Conservation (phyloP, 1,140 invertebrate genomes). For the Diuraphis noxia region DNA sequence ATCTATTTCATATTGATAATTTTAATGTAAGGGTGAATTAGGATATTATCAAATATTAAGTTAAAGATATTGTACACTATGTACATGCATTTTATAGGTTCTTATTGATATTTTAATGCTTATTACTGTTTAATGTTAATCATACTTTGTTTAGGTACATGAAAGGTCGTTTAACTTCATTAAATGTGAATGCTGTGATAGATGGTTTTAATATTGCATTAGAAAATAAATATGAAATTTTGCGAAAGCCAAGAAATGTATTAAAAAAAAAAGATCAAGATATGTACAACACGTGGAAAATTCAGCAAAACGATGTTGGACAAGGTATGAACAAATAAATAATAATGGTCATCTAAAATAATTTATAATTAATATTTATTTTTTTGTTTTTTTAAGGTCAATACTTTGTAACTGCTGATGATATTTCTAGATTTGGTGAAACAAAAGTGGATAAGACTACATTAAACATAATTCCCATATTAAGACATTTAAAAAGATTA, state of each 20-base stretch:
- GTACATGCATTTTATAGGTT: background rate
- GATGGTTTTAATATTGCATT: constrained; percentile 41
- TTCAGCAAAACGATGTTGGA: constrained; percentile 40
- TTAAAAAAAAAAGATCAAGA: constrained; percentile 50
- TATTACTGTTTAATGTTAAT: background rate
- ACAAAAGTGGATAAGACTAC: constrained; percentile 49
- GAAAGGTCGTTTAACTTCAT: constrained; percentile 46
- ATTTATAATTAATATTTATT: background rate
- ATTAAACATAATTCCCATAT: constrained; percentile 42
- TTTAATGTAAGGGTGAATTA: background rate
- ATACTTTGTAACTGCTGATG: constrained; percentile 44
- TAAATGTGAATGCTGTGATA: constrained; percentile 47
- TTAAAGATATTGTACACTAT: too few relatives aligned
- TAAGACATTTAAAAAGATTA: constrained; percentile 49
- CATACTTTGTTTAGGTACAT: constrained; percentile 36
- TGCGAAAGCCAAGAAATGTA: constrained; percentile 10
- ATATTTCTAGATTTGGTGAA: constrained; percentile 44
- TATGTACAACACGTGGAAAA: constrained; percentile 40
- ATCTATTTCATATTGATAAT: background rate
- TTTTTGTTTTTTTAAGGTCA: constrained; percentile 24
- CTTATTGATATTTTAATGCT: background rate
- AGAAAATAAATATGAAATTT: constrained; percentile 52
- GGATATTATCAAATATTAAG: background rate
- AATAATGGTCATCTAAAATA: background rate
- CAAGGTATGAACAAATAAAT: constrained; percentile 24